phyloP scores from a whole-genome alignment of 1,140 invertebrate genomes.

The Drosophila tristis region DNA sequence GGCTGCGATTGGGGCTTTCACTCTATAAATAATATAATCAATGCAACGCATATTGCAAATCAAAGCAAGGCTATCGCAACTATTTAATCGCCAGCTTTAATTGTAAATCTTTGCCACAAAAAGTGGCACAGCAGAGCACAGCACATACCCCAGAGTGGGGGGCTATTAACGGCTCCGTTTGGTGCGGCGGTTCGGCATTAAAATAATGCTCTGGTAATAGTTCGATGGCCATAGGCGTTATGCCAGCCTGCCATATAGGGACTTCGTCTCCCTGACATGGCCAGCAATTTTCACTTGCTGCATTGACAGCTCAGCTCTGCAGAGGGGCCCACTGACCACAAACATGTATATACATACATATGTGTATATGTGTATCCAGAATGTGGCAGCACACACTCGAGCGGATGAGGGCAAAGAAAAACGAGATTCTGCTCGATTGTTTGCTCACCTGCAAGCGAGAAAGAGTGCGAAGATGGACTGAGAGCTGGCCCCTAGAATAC shows the following conservation, averaged over 20 bases:
- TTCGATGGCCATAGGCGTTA: conserved; percentile 71
- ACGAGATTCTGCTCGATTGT: conserved; percentile 50
- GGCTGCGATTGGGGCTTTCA: conserved; percentile 57
- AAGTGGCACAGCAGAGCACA: conserved; percentile 41
- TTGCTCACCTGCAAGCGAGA: conserved; percentile 52
- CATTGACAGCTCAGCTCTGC: conserved; percentile 62
- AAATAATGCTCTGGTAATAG: conserved; percentile 72
- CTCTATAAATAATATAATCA: conserved; percentile 62
- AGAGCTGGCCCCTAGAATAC: conserved; percentile 20
- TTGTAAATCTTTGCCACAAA: conserved; percentile 70
- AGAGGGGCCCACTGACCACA: conserved; percentile 46
- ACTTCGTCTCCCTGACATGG: conserved; percentile 54
- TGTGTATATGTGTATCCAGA: conserved; percentile 12
- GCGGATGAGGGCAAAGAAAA: conserved; percentile 59
- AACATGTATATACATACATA: conserved; percentile 26
- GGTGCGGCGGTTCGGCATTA: conserved; percentile 44
- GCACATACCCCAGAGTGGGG: not conserved
- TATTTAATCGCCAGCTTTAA: conserved; percentile 77
- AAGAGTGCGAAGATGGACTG: conserved; percentile 3
- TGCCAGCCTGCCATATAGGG: conserved; percentile 70
- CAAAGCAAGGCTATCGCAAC: conserved; percentile 67
- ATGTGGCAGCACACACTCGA: conserved; percentile 19
- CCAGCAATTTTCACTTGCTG: conserved; percentile 72
- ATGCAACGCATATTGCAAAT: conserved; percentile 64
- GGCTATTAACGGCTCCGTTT: conserved; percentile 56